Base-by-base conservation (phyloP, 2,888 invertebrate species). In the Agriopis leucophaearia region DNA sequence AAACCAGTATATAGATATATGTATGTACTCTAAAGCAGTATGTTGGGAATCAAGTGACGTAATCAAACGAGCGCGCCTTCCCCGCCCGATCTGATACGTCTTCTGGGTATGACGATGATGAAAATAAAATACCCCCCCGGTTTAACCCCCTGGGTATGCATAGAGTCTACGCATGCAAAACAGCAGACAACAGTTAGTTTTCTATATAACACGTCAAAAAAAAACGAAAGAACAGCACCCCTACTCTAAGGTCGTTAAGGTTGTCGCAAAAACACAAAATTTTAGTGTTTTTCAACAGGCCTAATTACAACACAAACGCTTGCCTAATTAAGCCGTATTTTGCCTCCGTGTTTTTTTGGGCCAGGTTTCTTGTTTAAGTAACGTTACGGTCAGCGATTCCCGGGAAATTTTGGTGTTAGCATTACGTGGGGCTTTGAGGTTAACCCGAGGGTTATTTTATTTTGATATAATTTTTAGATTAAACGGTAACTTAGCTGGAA, bases 241-340 rank as follows among this genome's bases (percentile, higher is more conserved):
- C 50, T 50, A 50, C 50, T 50, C 27, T 44, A 50, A 27, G 13
- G 27, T 13, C 50, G 18, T 52, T 52, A 52, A 52, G 15, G 77
- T 75, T 84, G 85, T 84, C 83, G 79, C 85, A 82, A 86, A 86
- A 87, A 86, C 84, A 81, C 86, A 87, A 80, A 85, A 85, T 86
- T 86, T 84, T 87, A 86, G 87, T 85, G 87, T 88, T 89, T 88
- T 87, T 86, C 85, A 85, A 81, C 81, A 83, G 81, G 77, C 77
- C 84, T 88, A 88, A 90, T 89, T 88, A 86, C 87, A 84, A 77
- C 73, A 76, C 77, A 85, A 85, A 81, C 80, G 81, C 80, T 74
- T 77, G 67, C 74, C 78, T 81, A 83, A 86, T 87, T 85, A 85
- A 81, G 77, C 75, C 64, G 76, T 76, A 81, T 82, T 81, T 70